phyloP scores from a whole-genome alignment of 2,797 vertebrate genomes.

The Ambastaia sidthimunki region DNA sequence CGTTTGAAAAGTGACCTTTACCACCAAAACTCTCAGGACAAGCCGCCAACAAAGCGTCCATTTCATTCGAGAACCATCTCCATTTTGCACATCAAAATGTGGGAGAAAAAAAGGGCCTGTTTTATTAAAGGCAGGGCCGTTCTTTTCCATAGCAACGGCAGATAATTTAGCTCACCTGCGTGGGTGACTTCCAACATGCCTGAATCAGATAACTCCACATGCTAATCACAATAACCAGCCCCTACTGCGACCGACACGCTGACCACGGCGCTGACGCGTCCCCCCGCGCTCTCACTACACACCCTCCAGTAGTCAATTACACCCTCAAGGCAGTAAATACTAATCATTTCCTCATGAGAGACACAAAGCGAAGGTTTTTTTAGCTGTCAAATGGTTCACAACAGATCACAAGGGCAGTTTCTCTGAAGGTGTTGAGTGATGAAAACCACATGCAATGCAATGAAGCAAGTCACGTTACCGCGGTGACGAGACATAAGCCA shows the following conservation, averaged over 20 bases:
- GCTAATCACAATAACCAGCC: conserved; percentile 50
- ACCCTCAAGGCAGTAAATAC: conserved; percentile 44
- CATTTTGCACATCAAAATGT: conserved; percentile 19
- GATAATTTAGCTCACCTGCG: conserved; percentile 40
- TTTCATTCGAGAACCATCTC: conserved; percentile 24
- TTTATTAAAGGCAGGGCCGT: conserved; percentile 42
- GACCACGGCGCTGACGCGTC: conserved; percentile 29
- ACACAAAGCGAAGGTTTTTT: conserved; percentile 37
- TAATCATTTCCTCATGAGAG: conserved; percentile 44
- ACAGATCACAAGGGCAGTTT: conserved; percentile 33
- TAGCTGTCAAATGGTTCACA: conserved; percentile 21
- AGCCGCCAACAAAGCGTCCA: conserved; percentile 35
- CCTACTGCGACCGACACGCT: conserved; percentile 39
- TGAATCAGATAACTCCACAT: conserved; percentile 44
- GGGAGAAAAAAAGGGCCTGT: conserved; percentile 10
- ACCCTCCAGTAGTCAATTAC: conserved; percentile 9
- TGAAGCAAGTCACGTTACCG: conserved; percentile 11
- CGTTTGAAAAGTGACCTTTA: conserved; percentile 60
- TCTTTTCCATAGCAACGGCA: conserved; percentile 34
- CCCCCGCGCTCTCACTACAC: background rate
- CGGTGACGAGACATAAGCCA: conserved; percentile 7
- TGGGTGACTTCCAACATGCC: conserved; percentile 12
- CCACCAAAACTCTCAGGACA: conserved; percentile 41
- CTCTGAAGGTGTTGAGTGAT: conserved; percentile 42
- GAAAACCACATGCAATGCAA: conserved; percentile 31